Percentiles rank a stretch among this genome's conserved stretches.
These are phyloP conservation scores for Loripinus fragilis DNA, from an alignment of 2,888 invertebrate genomes.

Conservation along the genomic window DNA sequence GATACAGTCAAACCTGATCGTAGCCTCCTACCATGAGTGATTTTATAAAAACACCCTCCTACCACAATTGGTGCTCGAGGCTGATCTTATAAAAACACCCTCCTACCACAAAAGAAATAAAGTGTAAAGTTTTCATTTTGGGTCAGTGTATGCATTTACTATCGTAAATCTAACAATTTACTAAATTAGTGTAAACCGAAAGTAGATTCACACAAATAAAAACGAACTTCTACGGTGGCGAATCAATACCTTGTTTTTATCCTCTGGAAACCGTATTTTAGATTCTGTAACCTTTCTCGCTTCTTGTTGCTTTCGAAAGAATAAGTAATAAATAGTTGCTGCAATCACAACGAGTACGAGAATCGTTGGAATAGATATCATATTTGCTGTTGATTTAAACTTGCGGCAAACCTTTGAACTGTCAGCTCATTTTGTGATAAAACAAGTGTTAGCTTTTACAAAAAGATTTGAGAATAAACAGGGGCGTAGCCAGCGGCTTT, in stretches of 20 bases:
- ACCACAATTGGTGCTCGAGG: no score
- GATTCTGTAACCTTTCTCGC: slow-evolving; percentile 42
- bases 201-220: not conserved
- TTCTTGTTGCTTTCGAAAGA: slow-evolving; percentile 32
- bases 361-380: slow-evolving; percentile 30
- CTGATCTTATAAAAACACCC: no score
- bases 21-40: no score
- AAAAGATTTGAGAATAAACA: no score
- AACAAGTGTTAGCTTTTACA: no score
- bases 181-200: not conserved
- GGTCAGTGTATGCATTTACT: no score
- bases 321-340: slow-evolving; percentile 36
- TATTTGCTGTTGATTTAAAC: not conserved
- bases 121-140: no score
- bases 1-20: no score
- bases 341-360: slow-evolving; percentile 29
- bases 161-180: no score
- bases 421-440: not conserved
- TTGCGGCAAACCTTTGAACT: not conserved
- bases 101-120: no score
- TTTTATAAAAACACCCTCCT: no score
- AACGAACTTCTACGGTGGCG: not conserved
- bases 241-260: slow-evolving; percentile 58
- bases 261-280: slow-evolving; percentile 56
- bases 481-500: no score